Conservation (phyloP, 30 jellyfish, hydroid and myxozoan genomes). For the Aurelia aurita region DNA sequence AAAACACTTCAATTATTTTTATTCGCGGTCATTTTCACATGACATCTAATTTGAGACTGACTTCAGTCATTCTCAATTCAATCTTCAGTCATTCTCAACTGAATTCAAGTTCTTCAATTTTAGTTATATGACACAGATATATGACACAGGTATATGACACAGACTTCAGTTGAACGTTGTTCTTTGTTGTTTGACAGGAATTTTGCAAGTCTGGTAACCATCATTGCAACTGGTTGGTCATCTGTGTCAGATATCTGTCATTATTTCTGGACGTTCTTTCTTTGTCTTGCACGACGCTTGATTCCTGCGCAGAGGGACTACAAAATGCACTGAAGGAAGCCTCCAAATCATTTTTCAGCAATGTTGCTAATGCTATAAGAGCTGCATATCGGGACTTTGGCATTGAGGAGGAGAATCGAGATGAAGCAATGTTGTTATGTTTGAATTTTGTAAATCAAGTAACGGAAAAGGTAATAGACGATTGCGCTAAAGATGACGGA, state of each 20-base stretch:
- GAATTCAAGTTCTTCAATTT: too few relatives aligned
- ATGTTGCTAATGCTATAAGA: conserved; percentile 13
- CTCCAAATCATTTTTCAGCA: background rate
- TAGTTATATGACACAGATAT: too few relatives aligned
- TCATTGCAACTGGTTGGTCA: conserved; percentile 29
- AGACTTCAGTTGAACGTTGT: too few relatives aligned
- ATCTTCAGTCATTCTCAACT: too few relatives aligned
- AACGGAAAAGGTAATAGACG: too few relatives aligned
- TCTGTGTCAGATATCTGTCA: conserved; percentile 14
- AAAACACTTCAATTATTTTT: too few relatives aligned
- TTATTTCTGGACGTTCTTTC: background rate
- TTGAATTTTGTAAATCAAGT: background rate
- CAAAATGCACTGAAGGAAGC: background rate
- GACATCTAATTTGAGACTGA: too few relatives aligned
- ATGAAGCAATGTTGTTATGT: background rate
- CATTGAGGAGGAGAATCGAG: conserved; percentile 35
- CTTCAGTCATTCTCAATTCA: too few relatives aligned
- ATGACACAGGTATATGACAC: too few relatives aligned
- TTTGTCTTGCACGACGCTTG: background rate
- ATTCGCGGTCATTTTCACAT: too few relatives aligned
- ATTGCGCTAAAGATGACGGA: too few relatives aligned
- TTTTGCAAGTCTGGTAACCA: conserved; percentile 12
- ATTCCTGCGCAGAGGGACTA: conserved; percentile 6
- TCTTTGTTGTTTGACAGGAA: background rate
- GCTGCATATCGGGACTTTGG: conserved; percentile 12